Conservation (phyloP, 2,888 invertebrate genomes). For the Molanna angustata region DNA sequence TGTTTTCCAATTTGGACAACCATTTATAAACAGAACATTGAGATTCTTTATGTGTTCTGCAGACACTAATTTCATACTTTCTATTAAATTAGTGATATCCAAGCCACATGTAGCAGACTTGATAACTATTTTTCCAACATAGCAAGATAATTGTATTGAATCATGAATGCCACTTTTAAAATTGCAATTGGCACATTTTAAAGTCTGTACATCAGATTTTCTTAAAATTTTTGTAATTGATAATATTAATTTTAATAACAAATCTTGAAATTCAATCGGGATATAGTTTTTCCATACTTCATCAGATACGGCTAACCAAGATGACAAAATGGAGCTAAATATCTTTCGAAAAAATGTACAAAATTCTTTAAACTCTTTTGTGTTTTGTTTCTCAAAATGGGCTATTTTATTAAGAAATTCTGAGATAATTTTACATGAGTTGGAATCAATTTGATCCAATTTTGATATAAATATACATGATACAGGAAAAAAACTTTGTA, state of each 20-base stretch:
- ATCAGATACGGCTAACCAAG: slow-evolving; percentile 13
- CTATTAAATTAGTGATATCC: slow-evolving; percentile 8
- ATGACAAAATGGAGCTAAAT: slow-evolving; percentile 12
- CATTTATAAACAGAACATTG: slow-evolving; percentile 11
- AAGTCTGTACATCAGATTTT: slow-evolving; percentile 14
- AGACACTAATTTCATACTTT: slow-evolving; percentile 4
- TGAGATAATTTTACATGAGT: slow-evolving; percentile 6
- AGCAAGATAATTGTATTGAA: slow-evolving; percentile 16
- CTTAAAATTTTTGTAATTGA: slow-evolving; percentile 14
- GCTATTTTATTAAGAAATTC: slow-evolving; percentile 8
- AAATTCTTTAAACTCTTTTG: slow-evolving; percentile 11
- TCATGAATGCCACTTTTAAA: slow-evolving; percentile 27
- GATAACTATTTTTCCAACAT: slow-evolving; percentile 8
- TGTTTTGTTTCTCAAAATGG: slow-evolving; percentile 1
- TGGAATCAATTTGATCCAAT: slow-evolving; percentile 10
- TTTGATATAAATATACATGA: slow-evolving; percentile 8
- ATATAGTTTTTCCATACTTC: slow-evolving; percentile 21
- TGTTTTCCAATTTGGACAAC: slow-evolving; percentile 25
- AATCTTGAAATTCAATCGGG: slow-evolving; percentile 15
- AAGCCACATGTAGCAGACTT: slow-evolving; percentile 18
- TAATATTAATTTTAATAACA: slow-evolving; percentile 11
- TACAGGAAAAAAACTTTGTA: slow-evolving; percentile 6
- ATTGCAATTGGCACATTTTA: slow-evolving; percentile 23
- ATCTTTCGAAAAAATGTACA: slow-evolving; percentile 20
- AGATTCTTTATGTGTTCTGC: slow-evolving; percentile 17